These are phyloP conservation scores for Abrostola tripartita DNA, from an alignment of 2,888 invertebrate genomes.

Conservation along the genomic window DNA sequence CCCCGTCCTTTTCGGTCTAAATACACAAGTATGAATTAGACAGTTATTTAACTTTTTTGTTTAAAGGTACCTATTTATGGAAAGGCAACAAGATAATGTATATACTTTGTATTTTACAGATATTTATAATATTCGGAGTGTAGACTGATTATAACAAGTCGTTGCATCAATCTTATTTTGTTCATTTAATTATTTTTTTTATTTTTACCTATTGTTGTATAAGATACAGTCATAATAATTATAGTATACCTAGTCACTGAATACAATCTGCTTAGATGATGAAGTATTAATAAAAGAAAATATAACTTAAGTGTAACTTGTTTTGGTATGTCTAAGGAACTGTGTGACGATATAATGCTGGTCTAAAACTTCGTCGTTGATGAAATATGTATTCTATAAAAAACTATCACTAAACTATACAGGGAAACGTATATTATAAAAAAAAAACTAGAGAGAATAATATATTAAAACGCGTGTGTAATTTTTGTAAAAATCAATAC, in stretches of 20 bases:
- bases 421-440: slow-evolving; percentile 42
- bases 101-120: slow-evolving; percentile 57
- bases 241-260: slow-evolving; percentile 58
- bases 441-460: slow-evolving; percentile 8
- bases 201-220: slow-evolving; percentile 12
- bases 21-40: background rate
- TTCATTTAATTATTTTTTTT: background rate
- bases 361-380: slow-evolving; percentile 6
- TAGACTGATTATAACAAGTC: slow-evolving; percentile 36
- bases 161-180: slow-evolving; percentile 30
- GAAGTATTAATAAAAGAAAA: slow-evolving; percentile 18
- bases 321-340: slow-evolving; percentile 27
- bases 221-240: slow-evolving; percentile 27
- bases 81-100: slow-evolving; percentile 42
- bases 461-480: slow-evolving; percentile 6
- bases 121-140: slow-evolving; percentile 32
- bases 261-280: slow-evolving; percentile 29
- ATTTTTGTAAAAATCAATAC: slow-evolving; percentile 9
- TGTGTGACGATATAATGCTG: background rate
- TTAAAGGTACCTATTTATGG: slow-evolving; percentile 16
- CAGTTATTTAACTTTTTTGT: slow-evolving; percentile 12
- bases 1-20: too few relatives aligned
- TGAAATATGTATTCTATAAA: slow-evolving; percentile 12
- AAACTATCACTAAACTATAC: slow-evolving; percentile 48
- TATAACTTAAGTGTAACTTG: slow-evolving; percentile 9